These are phyloP conservation scores for Anguilla marmorata DNA, from an alignment of 2,797 vertebrate genomes.

Conservation along the genomic window DNA sequence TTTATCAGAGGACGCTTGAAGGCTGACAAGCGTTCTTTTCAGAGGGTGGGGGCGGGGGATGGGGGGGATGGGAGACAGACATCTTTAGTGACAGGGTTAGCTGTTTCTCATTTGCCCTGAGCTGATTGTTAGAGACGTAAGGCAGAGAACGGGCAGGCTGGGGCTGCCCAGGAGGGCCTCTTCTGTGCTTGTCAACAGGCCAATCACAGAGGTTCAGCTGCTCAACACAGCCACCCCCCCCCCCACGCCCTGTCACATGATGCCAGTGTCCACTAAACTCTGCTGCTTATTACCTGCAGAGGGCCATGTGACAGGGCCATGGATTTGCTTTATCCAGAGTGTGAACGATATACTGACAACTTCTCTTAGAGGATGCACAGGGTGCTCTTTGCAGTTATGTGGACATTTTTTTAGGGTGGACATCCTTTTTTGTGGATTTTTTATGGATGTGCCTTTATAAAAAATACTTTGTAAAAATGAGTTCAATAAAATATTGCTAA, in stretches of 20 bases:
- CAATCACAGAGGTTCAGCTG: not conserved
- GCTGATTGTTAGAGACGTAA: constrained; percentile 63
- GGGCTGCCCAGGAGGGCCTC: not conserved
- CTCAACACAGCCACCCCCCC: not conserved
- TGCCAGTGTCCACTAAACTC: not conserved
- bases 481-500: too few relatives aligned
- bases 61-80: constrained; percentile 28
- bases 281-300: not conserved
- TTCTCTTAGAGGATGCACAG: not conserved
- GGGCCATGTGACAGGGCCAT: not conserved
- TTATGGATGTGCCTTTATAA: not conserved
- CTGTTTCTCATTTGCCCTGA: constrained; percentile 68
- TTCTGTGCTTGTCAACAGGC: constrained; percentile 30
- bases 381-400: not conserved
- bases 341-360: not conserved
- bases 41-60: constrained; percentile 19
- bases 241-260: not conserved
- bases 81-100: constrained; percentile 71
- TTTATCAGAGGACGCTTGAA: constrained; percentile 73
- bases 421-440: not conserved
- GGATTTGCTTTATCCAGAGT: not conserved
- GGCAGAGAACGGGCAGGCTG: not conserved
- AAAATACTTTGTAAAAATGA: too few relatives aligned
- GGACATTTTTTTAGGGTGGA: not conserved
- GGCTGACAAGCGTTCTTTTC: constrained; percentile 62